Evolutionary conservation across 2,113 vertebrate species (phyloP).

Genomic region (Gila orcuttii): DNA sequence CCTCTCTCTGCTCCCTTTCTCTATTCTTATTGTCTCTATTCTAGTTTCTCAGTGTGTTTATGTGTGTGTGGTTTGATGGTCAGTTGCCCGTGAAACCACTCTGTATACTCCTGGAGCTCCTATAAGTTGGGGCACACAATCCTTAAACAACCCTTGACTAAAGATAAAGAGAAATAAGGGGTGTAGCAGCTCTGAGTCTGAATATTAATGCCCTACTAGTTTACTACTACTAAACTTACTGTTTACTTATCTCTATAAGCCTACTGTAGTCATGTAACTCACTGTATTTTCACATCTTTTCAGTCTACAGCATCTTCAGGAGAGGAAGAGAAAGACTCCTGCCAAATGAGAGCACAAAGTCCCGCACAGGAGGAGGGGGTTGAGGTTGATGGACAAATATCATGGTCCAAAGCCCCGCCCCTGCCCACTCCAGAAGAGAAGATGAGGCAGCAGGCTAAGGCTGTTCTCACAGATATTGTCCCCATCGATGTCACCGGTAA

Average conservation of each 20-base stretch:
- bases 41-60: conserved; percentile 13
- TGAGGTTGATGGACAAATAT: conserved; percentile 82
- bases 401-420: conserved; percentile 81
- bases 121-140: conserved; percentile 57
- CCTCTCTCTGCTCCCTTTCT: conserved; percentile 4
- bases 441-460: conserved; percentile 90
- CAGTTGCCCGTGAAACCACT: conserved; percentile 56
- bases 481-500: conserved; percentile 96
- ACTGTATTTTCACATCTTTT: conserved; percentile 18
- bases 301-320: conserved; percentile 82
- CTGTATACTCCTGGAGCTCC: conserved; percentile 48
- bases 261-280: neutral
- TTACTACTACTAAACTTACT: neutral
- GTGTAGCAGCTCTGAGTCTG: neutral
- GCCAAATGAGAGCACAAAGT: conserved; percentile 81
- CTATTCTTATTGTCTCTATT: neutral
- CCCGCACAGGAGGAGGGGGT: conserved; percentile 76
- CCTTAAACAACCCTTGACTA: conserved; percentile 47
- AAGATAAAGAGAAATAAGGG: conserved; percentile 19
- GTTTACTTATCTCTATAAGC: neutral
- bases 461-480: conserved; percentile 89
- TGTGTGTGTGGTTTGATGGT: conserved; percentile 51
- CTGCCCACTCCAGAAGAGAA: conserved; percentile 96
- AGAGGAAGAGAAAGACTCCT: conserved; percentile 86
- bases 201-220: neutral